Evolutionary conservation across 2,888 invertebrate genomes (phyloP).

Genomic region (Chalcis sispes): DNA sequence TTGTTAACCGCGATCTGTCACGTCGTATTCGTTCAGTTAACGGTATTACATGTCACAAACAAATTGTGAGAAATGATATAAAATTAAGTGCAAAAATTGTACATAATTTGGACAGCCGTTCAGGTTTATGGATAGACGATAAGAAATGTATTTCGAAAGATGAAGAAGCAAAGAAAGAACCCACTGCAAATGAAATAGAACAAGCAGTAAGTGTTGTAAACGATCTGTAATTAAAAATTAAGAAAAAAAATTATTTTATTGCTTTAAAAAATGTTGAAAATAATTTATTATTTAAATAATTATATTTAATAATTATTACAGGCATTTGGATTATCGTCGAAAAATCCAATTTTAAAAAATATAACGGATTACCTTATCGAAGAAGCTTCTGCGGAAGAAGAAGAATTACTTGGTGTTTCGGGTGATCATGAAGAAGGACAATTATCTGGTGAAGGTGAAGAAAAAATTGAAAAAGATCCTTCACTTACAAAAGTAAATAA

Average conservation of each 20-base stretch:
- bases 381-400: slow-evolving; percentile 98
- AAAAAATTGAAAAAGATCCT: slow-evolving; percentile 84
- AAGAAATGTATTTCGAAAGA: slow-evolving; percentile 70
- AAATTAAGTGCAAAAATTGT: slow-evolving; percentile 94
- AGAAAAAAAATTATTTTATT: background rate
- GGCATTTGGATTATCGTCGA: slow-evolving; percentile 85
- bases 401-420: slow-evolving; percentile 88
- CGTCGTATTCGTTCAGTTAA: slow-evolving; percentile 94
- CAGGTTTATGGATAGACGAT: slow-evolving; percentile 85
- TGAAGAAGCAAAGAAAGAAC: slow-evolving; percentile 66
- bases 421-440: slow-evolving; percentile 78
- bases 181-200: slow-evolving; percentile 66
- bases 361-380: slow-evolving; percentile 98
- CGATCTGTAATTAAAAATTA: background rate
- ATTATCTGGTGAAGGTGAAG: slow-evolving; percentile 75
- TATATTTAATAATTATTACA: slow-evolving; percentile 62
- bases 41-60: slow-evolving; percentile 92
- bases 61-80: slow-evolving; percentile 93
- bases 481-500: slow-evolving; percentile 73
- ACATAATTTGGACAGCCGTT: slow-evolving; percentile 91
- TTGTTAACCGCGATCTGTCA: slow-evolving; percentile 97
- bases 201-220: slow-evolving; percentile 66
- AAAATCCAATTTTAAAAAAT: slow-evolving; percentile 96
- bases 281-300: background rate
- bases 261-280: background rate